Evolutionary conservation across 2,888 invertebrate species (phyloP), one percentile per base, ranked within the genome.

Genomic region (Allophyes oxyacanthae): DNA sequence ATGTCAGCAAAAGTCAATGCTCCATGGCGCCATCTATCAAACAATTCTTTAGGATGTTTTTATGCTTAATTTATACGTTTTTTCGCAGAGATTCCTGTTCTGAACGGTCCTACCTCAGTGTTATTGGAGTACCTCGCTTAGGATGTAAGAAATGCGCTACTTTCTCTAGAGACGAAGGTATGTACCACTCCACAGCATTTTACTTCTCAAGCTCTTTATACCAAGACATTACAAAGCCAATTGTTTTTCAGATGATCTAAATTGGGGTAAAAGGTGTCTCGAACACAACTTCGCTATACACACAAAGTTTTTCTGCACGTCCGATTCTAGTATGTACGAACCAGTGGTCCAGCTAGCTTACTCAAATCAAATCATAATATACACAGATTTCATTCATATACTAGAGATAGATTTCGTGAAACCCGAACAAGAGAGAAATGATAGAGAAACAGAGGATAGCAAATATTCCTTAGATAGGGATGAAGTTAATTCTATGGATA

Each of bases 221-320:
- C 4, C 4, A 4, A 20, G 20, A 20, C n/a, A n/a, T 20, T 20
- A 20, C 20, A 20, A 3, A 20, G 25, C 9, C 14, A 26, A 36
- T 33, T 15, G 9, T 32, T 42, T 85, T 86, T 33, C 89, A 92
- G 87, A 87, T 88, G 94, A 92, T 80, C 88, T 93, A 61, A 95
- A 95, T 75, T 95, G 95, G 76, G 95, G 96, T 48, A 95, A 96
- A 81, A 91, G 97, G 74, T 99, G 99, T 85, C 92, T 98, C 55
- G 96, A 97, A 82, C 99, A 99, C 86, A 98, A 98, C 82, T 96
- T 98, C 75, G 98, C 98, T 42, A 96, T 99, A 68, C 98, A 99
- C 89, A 98, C 98, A 73, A 97, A 97, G 84, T 98, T 98, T 86
- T 97, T 98, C 83, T 96, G 98, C 75, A 97, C 97, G n/a, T 96